Conservation (phyloP, 2,888 invertebrate species). For the Crematogaster levior region DNA sequence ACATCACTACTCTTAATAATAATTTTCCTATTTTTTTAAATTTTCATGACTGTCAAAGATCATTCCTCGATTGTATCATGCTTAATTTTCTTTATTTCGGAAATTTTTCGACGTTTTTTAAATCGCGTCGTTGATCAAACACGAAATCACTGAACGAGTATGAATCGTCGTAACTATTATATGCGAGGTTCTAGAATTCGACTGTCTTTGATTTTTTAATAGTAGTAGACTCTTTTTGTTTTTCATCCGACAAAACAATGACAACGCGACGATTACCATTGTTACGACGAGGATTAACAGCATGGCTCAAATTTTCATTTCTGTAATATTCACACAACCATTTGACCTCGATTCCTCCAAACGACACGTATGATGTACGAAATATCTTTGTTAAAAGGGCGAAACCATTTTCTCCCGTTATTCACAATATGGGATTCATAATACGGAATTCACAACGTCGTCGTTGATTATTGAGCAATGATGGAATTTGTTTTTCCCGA, state of each 20-base stretch:
- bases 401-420: background rate
- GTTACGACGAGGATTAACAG: constrained; percentile 2
- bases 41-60: background rate
- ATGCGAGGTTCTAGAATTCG: background rate
- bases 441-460: too few species aligned
- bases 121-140: background rate
- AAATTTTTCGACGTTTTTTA: background rate
- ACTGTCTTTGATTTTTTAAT: background rate
- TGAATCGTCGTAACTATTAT: background rate
- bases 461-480: background rate
- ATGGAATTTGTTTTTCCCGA: background rate
- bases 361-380: background rate
- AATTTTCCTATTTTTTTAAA: background rate
- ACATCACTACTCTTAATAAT: too few species aligned
- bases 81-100: background rate
- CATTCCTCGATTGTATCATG: background rate
- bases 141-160: too few species aligned
- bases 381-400: constrained; percentile 2
- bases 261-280: constrained; percentile 8
- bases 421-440: too few species aligned
- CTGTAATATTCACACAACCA: constrained; percentile 1
- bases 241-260: background rate
- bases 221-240: background rate
- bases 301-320: constrained; percentile 11
- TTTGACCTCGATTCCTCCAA: constrained; percentile 9